phyloP scores from a whole-genome alignment of 1,140 invertebrate species.

The Hycleus cichorii region DNA sequence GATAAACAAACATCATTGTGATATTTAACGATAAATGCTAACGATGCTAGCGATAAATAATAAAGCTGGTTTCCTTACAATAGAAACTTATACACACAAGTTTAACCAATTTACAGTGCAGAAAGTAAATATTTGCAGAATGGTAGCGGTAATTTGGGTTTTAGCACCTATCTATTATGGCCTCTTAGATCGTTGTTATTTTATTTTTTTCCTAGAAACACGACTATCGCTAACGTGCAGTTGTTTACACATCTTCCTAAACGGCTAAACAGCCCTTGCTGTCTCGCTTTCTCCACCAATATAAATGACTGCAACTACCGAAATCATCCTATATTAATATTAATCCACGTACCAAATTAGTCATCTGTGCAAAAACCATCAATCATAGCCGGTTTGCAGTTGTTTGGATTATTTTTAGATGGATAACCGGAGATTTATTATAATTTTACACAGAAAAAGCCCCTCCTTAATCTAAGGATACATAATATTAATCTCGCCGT shows the following conservation, averaged over 20 bases:
- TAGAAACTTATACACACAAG: background rate
- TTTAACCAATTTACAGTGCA: slow-evolving; percentile 18
- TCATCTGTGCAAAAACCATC: slow-evolving; percentile 14
- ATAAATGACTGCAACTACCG: slow-evolving; percentile 20
- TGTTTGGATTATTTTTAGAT: slow-evolving; percentile 12
- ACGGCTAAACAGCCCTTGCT: too few relatives aligned
- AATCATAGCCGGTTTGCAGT: slow-evolving; percentile 3
- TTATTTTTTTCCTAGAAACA: too few relatives aligned
- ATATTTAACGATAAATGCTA: too few relatives aligned
- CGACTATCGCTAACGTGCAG: slow-evolving; percentile 19
- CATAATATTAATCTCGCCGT: too few relatives aligned
- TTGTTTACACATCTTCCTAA: slow-evolving; percentile 12
- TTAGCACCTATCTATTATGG: slow-evolving; percentile 5
- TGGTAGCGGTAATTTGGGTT: slow-evolving; percentile 20
- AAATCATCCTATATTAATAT: slow-evolving; percentile 14
- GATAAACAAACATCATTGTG: too few relatives aligned
- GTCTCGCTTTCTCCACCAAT: too few relatives aligned
- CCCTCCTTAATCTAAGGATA: too few relatives aligned
- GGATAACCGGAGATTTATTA: too few relatives aligned
- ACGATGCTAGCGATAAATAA: too few relatives aligned
- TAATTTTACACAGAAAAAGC: too few relatives aligned
- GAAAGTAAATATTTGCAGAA: slow-evolving; percentile 21
- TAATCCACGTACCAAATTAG: slow-evolving; percentile 12
- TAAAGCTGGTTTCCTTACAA: too few relatives aligned
- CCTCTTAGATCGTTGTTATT: background rate